Percentiles rank a stretch among this genome's conserved stretches.
Conservation (phyloP, 2,113 vertebrate genomes). For the Ictalurus furcatus region DNA sequence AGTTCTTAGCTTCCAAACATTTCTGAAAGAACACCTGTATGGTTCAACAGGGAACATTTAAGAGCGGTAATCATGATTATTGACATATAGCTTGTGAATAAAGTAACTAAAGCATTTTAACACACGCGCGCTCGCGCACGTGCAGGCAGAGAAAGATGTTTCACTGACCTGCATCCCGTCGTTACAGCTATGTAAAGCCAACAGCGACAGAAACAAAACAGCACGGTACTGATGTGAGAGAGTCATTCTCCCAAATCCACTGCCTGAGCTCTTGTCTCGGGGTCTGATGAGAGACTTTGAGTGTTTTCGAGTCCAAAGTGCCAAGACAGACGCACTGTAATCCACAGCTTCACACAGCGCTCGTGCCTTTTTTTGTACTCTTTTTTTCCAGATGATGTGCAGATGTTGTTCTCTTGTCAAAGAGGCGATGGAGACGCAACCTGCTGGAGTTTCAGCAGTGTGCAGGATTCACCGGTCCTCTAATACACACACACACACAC, state of each 20-base stretch:
- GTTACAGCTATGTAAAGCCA: slow-evolving; percentile 8
- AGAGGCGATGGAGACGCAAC: not conserved
- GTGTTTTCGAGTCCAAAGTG: not conserved
- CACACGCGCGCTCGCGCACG: too few relatives aligned
- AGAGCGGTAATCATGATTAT: not conserved
- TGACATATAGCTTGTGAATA: not conserved
- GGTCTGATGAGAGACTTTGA: not conserved
- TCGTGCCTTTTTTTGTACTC: not conserved
- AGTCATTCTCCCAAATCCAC: slow-evolving; percentile 26
- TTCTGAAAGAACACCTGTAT: not conserved
- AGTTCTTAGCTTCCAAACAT: not conserved
- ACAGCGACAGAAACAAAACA: slow-evolving; percentile 13
- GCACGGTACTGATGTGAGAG: slow-evolving; percentile 15
- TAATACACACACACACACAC: not conserved
- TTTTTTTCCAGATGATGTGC: not conserved
- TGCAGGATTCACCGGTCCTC: not conserved
- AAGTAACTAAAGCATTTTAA: not conserved
- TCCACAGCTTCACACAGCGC: not conserved
- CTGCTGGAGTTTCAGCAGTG: slow-evolving; percentile 1
- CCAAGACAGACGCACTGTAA: not conserved
- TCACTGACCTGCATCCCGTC: slow-evolving; percentile 45
- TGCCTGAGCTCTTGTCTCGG: not conserved
- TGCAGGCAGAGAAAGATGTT: not conserved
- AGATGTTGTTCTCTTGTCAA: not conserved
- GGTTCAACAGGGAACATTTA: not conserved